A percentile compares a stretch with the other conserved stretches of the same genome.
Conservation (phyloP, 2,113 vertebrate species). For the Megaceryle maxima region DNA sequence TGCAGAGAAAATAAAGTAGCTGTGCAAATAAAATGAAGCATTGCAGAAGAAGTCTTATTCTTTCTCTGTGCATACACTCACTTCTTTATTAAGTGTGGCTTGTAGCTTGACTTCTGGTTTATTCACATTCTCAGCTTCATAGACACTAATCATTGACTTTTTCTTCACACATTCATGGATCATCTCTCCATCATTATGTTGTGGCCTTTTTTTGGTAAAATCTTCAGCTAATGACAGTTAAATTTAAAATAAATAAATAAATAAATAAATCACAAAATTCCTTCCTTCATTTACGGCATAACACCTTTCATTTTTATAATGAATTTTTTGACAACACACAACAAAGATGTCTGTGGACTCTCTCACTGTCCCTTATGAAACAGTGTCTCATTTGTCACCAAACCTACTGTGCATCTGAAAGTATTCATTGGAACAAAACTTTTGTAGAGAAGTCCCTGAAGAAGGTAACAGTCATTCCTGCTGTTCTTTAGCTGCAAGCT, state of each 20-base stretch:
- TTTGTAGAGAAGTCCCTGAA: not conserved
- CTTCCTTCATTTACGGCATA: not conserved
- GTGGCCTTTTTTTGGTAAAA: not conserved
- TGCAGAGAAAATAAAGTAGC: not conserved
- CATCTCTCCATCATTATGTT: not conserved
- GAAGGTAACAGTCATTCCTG: not conserved
- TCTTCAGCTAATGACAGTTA: not conserved
- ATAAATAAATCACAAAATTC: not conserved
- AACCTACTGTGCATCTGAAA: not conserved
- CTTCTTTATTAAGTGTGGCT: not conserved
- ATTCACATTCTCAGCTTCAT: accelerated
- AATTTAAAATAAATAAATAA: not conserved
- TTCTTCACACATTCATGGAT: not conserved
- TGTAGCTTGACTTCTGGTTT: not conserved
- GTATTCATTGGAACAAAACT: not conserved
- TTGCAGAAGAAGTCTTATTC: not conserved
- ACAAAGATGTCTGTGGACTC: accelerated
- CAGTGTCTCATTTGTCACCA: not conserved
- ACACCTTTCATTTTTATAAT: not conserved
- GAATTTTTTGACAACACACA: not conserved
- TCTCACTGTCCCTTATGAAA: not conserved
- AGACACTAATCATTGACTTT: not conserved
- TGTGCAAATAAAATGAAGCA: not conserved
- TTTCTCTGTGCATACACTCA: not conserved
- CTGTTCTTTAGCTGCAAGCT: not conserved